Conservation (phyloP, 2,888 invertebrate genomes). For the Phaedon cochleariae region DNA sequence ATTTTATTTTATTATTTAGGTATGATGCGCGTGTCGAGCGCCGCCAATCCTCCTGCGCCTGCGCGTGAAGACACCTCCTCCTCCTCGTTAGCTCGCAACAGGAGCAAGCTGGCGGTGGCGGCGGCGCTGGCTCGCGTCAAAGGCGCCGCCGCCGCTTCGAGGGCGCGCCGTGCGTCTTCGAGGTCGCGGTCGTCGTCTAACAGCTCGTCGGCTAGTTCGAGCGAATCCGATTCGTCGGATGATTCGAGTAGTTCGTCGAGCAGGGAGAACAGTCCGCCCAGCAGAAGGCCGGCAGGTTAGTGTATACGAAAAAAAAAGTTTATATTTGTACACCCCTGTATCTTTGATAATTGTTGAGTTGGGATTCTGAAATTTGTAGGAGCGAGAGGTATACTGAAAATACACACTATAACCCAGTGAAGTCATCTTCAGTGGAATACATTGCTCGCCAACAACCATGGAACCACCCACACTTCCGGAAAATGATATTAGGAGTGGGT, state of each 20-base stretch:
- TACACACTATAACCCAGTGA: no score
- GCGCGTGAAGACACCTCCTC: slow-evolving; percentile 55
- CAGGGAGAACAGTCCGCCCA: slow-evolving; percentile 63
- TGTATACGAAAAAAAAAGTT: no score
- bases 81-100: slow-evolving; percentile 9
- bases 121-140: slow-evolving; percentile 60
- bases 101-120: slow-evolving; percentile 59
- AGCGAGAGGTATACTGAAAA: no score
- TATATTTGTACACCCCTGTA: no score
- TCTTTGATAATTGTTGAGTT: no score
- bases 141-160: slow-evolving; percentile 29
- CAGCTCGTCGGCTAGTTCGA: slow-evolving; percentile 66
- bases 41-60: slow-evolving; percentile 70
- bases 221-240: slow-evolving; percentile 67
- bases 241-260: slow-evolving; percentile 66
- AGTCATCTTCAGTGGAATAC: no score
- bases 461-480: no score
- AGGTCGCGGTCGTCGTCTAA: slow-evolving; percentile 65
- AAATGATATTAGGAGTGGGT: no score
- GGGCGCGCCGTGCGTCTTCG: slow-evolving; percentile 56
- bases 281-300: slow-evolving; percentile 54
- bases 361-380: no score
- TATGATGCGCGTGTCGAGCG: slow-evolving; percentile 65
- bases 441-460: no score
- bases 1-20: slow-evolving; percentile 45